Evolutionary conservation across 2,113 vertebrate species (phyloP).

Genomic region (Phylloscopus whistleri): DNA sequence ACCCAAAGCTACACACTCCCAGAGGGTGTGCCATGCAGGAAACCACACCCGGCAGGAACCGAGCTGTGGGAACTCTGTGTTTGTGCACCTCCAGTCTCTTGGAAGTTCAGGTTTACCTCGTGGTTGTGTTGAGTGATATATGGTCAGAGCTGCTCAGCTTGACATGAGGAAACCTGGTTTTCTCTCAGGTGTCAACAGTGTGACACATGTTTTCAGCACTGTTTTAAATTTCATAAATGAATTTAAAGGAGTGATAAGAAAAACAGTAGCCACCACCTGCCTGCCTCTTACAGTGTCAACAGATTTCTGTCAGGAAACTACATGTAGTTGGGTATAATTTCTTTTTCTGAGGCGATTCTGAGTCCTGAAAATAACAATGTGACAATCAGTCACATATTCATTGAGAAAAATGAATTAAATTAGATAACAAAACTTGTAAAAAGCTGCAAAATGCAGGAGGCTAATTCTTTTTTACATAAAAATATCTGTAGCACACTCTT

Average conservation of each 20-base stretch:
- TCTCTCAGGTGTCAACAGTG: not conserved
- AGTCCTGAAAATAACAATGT: not conserved
- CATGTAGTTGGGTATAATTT: not conserved
- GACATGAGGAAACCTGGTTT: not conserved
- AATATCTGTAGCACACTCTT: not conserved
- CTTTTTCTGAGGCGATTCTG: not conserved
- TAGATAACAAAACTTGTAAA: not conserved
- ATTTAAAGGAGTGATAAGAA: not conserved
- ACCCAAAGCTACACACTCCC: not conserved
- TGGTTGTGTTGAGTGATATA: not conserved
- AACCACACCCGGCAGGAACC: not conserved
- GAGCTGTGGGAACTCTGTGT: not conserved
- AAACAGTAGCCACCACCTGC: not conserved
- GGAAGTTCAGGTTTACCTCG: not conserved
- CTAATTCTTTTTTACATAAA: not conserved
- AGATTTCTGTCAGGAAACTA: not conserved
- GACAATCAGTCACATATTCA: not conserved
- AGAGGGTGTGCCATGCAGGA: not conserved
- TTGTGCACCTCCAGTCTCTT: not conserved
- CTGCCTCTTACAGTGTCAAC: not conserved
- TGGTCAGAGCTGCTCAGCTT: not conserved
- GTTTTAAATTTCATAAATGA: not conserved
- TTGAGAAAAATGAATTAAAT: not conserved
- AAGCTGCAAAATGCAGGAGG: not conserved
- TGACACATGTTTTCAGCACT: not conserved